A percentile compares a stretch with the other conserved stretches of the same genome.
Conservation (phyloP, 1,140 invertebrate species). For the Pseudomyrmex cubaensis region DNA sequence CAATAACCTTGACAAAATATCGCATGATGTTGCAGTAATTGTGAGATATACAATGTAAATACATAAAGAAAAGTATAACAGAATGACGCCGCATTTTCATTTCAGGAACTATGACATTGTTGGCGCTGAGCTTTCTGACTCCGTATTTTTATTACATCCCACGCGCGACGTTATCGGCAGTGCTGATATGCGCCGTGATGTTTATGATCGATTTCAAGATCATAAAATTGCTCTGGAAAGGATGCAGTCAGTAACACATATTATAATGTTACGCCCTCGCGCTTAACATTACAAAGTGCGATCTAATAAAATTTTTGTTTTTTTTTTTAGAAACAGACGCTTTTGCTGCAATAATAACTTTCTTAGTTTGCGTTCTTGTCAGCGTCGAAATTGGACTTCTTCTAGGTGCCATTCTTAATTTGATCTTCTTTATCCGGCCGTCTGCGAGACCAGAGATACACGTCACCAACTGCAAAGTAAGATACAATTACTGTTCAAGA, state of each 20-base stretch:
- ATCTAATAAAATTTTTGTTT: background rate
- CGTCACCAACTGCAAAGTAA: slow-evolving; percentile 81
- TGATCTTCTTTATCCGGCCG: slow-evolving; percentile 87
- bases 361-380: slow-evolving; percentile 86
- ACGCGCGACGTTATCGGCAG: slow-evolving; percentile 87
- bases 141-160: slow-evolving; percentile 91
- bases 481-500: slow-evolving; percentile 25
- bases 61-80: background rate
- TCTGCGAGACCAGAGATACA: slow-evolving; percentile 83
- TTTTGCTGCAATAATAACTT: slow-evolving; percentile 86
- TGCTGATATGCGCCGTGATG: slow-evolving; percentile 90
- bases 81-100: background rate
- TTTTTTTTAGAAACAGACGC: slow-evolving; percentile 87
- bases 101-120: slow-evolving; percentile 87
- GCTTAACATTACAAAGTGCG: background rate
- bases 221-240: slow-evolving; percentile 87
- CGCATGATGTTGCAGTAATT: too few relatives aligned
- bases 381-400: slow-evolving; percentile 90
- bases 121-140: slow-evolving; percentile 88
- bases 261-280: background rate
- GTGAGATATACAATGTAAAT: background rate
- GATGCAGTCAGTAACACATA: slow-evolving; percentile 85
- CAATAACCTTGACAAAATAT: too few relatives aligned
- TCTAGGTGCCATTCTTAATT: slow-evolving; percentile 87
- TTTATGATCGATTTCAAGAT: slow-evolving; percentile 89